phyloP scores from a whole-genome alignment of 2,797 vertebrate species.

The Acrossocheilus fasciatus region DNA sequence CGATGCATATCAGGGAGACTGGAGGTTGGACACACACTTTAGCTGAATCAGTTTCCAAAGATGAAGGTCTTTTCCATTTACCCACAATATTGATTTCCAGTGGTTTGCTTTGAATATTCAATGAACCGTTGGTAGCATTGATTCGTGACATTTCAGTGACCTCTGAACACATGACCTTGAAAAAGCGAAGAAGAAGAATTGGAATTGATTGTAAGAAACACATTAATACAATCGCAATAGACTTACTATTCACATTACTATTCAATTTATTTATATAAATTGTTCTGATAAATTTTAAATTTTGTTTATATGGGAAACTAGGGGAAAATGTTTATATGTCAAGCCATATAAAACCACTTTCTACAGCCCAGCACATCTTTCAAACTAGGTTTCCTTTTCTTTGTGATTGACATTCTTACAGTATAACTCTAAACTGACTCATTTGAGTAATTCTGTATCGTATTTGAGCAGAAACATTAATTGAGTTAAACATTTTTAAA shows the following conservation, averaged over 20 bases:
- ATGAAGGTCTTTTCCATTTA: background rate
- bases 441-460: background rate
- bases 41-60: background rate
- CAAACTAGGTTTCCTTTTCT: background rate
- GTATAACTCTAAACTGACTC: background rate
- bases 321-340: background rate
- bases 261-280: background rate
- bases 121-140: slow-evolving; percentile 26
- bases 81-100: background rate
- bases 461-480: background rate
- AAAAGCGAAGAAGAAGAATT: background rate
- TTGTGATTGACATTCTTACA: background rate
- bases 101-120: slow-evolving; percentile 14
- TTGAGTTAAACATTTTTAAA: too few relatives aligned
- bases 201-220: background rate
- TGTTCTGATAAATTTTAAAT: background rate
- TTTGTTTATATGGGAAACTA: too few relatives aligned
- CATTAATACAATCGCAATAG: background rate
- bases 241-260: background rate
- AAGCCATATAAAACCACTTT: background rate
- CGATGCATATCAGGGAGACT: background rate
- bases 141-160: slow-evolving; percentile 6
- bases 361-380: background rate
- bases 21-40: background rate
- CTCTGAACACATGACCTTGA: slow-evolving; percentile 19